Evolutionary conservation across 2,888 invertebrate species (phyloP).

Genomic region (Melanotus villosus): DNA sequence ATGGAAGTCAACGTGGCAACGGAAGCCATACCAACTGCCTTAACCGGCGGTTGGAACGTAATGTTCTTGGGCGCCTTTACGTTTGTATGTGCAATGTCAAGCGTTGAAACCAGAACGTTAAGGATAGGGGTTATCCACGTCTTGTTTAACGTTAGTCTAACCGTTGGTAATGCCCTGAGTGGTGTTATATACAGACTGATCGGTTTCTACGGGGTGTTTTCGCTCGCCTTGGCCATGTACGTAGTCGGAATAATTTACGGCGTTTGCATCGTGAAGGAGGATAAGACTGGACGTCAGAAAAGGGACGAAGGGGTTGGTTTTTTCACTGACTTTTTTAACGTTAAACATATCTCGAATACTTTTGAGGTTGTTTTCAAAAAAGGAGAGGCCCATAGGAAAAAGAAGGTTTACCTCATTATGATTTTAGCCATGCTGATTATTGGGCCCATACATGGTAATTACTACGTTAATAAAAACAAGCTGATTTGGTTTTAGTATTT

Average conservation of each 20-base stretch:
- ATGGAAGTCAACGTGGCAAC: conserved; percentile 71
- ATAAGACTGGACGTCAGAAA: conserved; percentile 62
- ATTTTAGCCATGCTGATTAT: conserved; percentile 70
- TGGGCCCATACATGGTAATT: conserved; percentile 71
- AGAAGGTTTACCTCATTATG: conserved; percentile 69
- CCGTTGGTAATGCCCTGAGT: conserved; percentile 69
- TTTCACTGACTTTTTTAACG: conserved; percentile 64
- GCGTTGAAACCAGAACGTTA: conserved; percentile 71
- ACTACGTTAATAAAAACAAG: no score
- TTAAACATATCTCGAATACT: conserved; percentile 70
- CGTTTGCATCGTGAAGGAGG: conserved; percentile 66
- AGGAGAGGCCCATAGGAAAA: conserved; percentile 66
- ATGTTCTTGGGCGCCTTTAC: conserved; percentile 74
- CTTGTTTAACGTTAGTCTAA: conserved; percentile 70
- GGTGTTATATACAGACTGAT: conserved; percentile 68
- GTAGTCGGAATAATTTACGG: conserved; percentile 69
- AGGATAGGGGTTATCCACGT: conserved; percentile 74
- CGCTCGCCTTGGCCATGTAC: conserved; percentile 67
- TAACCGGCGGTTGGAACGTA: conserved; percentile 73
- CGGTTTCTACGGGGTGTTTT: conserved; percentile 73
- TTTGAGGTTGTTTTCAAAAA: conserved; percentile 70
- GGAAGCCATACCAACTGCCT: conserved; percentile 71
- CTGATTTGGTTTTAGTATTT: no score
- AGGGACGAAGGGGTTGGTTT: conserved; percentile 48
- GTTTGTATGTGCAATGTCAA: conserved; percentile 74